These are phyloP conservation scores for Lasioglossum pauxillum DNA, from an alignment of 2,888 invertebrate genomes.

Conservation along the genomic window DNA sequence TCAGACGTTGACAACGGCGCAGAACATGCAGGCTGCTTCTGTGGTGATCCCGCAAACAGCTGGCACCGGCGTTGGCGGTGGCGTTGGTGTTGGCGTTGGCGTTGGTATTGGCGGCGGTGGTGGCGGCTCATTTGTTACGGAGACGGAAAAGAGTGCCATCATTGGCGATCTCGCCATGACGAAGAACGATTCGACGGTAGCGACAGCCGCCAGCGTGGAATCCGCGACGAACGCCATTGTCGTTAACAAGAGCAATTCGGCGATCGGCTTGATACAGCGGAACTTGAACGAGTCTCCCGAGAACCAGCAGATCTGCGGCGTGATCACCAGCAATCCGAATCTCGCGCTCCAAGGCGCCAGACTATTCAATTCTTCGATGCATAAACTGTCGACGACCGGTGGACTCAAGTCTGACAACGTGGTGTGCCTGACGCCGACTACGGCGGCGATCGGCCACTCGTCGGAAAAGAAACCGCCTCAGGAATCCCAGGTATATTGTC, in stretches of 20 bases:
- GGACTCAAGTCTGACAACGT: constrained; percentile 77
- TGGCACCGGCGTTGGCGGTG: constrained; percentile 44
- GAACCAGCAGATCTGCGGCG: constrained; percentile 80
- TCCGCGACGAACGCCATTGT: constrained; percentile 72
- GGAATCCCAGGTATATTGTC: constrained; percentile 50
- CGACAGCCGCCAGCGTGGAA: constrained; percentile 55
- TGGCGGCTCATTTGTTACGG: constrained; percentile 66
- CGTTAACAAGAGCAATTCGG: constrained; percentile 76
- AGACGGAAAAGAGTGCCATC: constrained; percentile 63
- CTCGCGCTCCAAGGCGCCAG: constrained; percentile 78
- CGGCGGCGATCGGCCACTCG: constrained; percentile 62
- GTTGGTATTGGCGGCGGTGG: neutral
- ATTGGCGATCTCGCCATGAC: constrained; percentile 58
- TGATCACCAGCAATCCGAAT: constrained; percentile 82
- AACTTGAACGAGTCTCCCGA: constrained; percentile 76
- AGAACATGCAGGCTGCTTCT: constrained; percentile 71
- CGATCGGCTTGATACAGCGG: constrained; percentile 79
- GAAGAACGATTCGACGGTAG: constrained; percentile 54
- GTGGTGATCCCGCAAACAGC: constrained; percentile 76
- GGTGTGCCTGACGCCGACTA: constrained; percentile 75
- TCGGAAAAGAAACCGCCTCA: constrained; percentile 73
- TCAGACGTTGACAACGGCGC: constrained; percentile 66
- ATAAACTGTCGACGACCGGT: constrained; percentile 73
- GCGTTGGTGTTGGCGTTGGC: neutral
- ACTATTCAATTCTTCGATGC: constrained; percentile 80